Evolutionary conservation across 2,888 invertebrate species (phyloP), one percentile per base, ranked within the genome.

Genomic region (Bruchidius siliquastri): DNA sequence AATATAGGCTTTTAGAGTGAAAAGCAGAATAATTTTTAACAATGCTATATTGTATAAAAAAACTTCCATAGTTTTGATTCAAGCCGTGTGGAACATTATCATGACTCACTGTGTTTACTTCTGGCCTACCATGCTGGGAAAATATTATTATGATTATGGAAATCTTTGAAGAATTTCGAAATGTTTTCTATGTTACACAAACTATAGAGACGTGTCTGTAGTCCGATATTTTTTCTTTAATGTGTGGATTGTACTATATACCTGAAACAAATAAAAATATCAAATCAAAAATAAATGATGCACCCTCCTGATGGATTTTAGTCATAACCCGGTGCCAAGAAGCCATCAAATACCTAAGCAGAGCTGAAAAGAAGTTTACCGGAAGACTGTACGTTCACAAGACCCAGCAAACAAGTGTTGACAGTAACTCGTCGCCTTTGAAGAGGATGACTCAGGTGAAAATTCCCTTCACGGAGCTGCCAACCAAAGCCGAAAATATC

Each of bases 321-420:
- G 87, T 86, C 75, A 85, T 87, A 80, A 83, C 84, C 77, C 82
- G 85, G 75, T 86, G 86, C 81, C 86, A 87, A 80, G 86, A 86
- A 74, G 85, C 85, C 20, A 81, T 87, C 75, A 85, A 83, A 77
- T 77, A 81, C 71, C 77, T 86, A 76, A 82, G 78, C 67, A 75
- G 72, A 71, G 73, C 72, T 30, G 77, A 78, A 74, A 77, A 82
- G 73, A 82, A 81, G 73, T 79, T 82, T 68, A 76, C 76, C 67
- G 85, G 85, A 20, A 82, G 83, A 21, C 81, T 85, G 73, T 76
- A 81, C 67, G 78, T 83, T 26, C 76, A 80, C 74, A 21, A 73
- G n/a, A 8, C 74, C 20, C 68, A 66, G 20, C 0, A 20, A 4
- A 72, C 77, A 21, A 71, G 71, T n/a, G 78, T 80, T 72, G 72